Conservation (phyloP, 2,797 vertebrate genomes). For the Megalops cyprinoides region DNA sequence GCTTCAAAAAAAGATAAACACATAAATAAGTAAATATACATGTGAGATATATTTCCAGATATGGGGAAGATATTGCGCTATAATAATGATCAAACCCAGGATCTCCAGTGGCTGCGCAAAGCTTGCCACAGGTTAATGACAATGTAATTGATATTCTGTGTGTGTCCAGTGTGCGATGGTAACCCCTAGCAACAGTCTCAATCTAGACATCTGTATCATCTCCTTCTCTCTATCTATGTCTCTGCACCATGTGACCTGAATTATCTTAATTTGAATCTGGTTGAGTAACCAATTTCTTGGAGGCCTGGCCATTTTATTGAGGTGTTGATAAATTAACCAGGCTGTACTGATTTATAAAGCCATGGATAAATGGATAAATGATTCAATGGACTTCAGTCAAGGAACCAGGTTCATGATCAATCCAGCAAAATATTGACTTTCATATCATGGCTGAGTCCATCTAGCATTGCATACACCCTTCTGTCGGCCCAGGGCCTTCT, state of each 20-base stretch:
- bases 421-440: background rate
- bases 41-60: too few relatives aligned
- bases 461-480: background rate
- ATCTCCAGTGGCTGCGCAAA: background rate
- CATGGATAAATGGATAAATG: background rate
- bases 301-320: background rate
- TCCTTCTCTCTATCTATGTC: background rate
- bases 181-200: constrained; percentile 14
- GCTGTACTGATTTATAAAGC: background rate
- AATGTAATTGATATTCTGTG: constrained; percentile 22
- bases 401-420: background rate
- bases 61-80: background rate
- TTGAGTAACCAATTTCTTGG: background rate
- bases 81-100: background rate
- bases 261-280: background rate
- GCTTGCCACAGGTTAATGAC: constrained; percentile 26
- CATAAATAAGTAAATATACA: too few relatives aligned
- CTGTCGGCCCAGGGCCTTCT: background rate
- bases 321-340: background rate
- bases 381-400: background rate
- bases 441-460: background rate
- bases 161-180: constrained; percentile 12
- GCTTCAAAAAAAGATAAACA: too few relatives aligned
- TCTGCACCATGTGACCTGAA: background rate
- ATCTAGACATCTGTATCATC: background rate